Conservation (phyloP, 1,140 invertebrate species). For the Tetragonula clypearis region DNA sequence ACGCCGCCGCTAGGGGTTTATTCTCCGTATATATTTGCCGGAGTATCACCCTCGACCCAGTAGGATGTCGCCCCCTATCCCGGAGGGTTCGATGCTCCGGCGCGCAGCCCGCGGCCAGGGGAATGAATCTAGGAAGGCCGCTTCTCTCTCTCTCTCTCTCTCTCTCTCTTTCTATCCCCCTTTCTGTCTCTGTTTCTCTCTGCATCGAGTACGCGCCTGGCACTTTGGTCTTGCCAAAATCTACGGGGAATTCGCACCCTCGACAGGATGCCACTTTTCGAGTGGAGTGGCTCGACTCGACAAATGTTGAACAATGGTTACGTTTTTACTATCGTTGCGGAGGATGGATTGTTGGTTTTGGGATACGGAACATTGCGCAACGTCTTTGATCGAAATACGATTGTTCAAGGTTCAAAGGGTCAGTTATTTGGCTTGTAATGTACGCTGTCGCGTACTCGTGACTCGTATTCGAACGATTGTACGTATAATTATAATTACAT, state of each 20-base stretch:
- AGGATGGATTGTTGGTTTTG: not conserved
- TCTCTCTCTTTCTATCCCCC: too few relatives aligned
- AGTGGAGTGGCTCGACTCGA: constrained; percentile 51
- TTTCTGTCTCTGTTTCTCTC: not conserved
- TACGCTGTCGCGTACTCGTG: too few relatives aligned
- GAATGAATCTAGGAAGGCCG: constrained; percentile 55
- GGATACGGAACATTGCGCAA: not conserved
- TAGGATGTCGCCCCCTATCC: constrained; percentile 63
- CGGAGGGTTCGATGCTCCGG: constrained; percentile 66
- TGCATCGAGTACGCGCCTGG: constrained; percentile 24
- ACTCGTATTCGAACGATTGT: too few relatives aligned
- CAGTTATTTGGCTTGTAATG: not conserved
- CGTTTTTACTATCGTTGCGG: constrained; percentile 29
- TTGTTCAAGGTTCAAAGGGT: not conserved
- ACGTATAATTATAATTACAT: too few relatives aligned
- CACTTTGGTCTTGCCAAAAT: constrained; percentile 69
- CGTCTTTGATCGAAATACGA: not conserved
- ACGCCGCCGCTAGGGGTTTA: constrained; percentile 77
- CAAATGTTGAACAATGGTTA: constrained; percentile 68
- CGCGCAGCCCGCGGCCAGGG: constrained; percentile 39
- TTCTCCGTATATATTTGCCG: constrained; percentile 78
- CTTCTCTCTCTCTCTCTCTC: constrained; percentile 25
- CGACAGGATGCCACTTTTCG: constrained; percentile 65
- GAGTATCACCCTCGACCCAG: constrained; percentile 75
- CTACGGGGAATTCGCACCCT: constrained; percentile 72